Evolutionary conservation across 2,797 vertebrate genomes (phyloP).

Genomic region (Dryobates pubescens): DNA sequence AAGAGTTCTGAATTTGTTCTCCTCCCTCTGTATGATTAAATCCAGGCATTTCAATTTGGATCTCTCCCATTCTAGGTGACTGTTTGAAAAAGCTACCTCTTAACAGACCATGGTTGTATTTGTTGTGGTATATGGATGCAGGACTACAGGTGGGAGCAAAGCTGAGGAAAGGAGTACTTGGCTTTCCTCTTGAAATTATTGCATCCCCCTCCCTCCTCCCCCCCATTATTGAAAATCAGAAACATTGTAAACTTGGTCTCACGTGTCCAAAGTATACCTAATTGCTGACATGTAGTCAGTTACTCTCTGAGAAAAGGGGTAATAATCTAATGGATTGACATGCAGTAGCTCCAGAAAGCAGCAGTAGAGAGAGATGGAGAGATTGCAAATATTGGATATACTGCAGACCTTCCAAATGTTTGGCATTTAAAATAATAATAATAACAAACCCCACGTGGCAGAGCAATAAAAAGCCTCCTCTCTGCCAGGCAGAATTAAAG

Average conservation of each 20-base stretch:
- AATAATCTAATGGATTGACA: neutral
- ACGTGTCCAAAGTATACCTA: neutral
- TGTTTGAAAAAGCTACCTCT: neutral
- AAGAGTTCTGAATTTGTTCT: neutral
- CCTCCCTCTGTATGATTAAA: neutral
- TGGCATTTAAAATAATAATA: neutral
- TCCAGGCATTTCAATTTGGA: neutral
- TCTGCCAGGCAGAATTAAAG: neutral
- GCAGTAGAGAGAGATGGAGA: neutral
- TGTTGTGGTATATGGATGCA: neutral
- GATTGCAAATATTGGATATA: slow-evolving; percentile 16
- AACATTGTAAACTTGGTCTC: neutral
- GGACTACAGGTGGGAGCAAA: neutral
- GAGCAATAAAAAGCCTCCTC: neutral
- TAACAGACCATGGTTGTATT: neutral
- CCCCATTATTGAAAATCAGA: neutral
- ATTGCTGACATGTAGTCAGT: neutral
- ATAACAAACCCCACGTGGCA: neutral
- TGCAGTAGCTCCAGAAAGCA: neutral
- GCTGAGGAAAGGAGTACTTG: neutral
- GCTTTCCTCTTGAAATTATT: neutral
- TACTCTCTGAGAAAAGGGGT: neutral
- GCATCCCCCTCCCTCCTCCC: neutral
- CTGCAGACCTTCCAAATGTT: slow-evolving; percentile 36
- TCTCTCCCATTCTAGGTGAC: neutral